Evolutionary conservation across 2,113 vertebrate genomes (phyloP).

Genomic region (Nestor notabilis): DNA sequence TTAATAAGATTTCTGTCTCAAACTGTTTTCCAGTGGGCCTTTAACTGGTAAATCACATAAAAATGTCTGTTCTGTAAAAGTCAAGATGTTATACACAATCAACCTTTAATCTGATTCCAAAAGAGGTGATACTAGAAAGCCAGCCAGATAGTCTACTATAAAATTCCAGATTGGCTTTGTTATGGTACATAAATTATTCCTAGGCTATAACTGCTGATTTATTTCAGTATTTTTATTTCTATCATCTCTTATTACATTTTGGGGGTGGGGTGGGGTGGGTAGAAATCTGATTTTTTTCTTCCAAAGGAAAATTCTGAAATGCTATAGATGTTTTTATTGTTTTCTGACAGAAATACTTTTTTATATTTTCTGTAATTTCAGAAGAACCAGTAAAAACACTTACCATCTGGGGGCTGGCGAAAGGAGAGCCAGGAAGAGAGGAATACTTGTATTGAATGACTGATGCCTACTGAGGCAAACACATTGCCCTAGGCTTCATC

Average conservation of each 20-base stretch:
- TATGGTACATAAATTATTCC: not conserved
- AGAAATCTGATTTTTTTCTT: not conserved
- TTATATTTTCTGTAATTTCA: not conserved
- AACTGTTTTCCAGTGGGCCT: not conserved
- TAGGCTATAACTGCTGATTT: not conserved
- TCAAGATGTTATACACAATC: not conserved
- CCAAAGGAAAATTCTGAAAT: not conserved
- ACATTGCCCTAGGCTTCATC: not conserved
- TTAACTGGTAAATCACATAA: not conserved
- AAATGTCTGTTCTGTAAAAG: not conserved
- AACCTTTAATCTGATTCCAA: not conserved
- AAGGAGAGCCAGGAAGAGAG: not conserved
- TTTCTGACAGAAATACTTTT: not conserved
- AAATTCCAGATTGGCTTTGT: not conserved
- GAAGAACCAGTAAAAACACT: not conserved
- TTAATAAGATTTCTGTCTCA: conserved; percentile 13
- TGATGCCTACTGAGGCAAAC: not conserved
- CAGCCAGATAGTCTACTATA: not conserved
- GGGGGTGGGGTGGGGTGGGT: not conserved
- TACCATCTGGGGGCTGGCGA: accelerated
- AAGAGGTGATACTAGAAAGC: not conserved
- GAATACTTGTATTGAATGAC: not conserved
- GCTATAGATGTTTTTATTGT: not conserved
- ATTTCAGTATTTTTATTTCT: not conserved
- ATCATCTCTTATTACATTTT: not conserved